phyloP scores from a whole-genome alignment of 2,888 invertebrate genomes.

The Malthinus flaveolus region DNA sequence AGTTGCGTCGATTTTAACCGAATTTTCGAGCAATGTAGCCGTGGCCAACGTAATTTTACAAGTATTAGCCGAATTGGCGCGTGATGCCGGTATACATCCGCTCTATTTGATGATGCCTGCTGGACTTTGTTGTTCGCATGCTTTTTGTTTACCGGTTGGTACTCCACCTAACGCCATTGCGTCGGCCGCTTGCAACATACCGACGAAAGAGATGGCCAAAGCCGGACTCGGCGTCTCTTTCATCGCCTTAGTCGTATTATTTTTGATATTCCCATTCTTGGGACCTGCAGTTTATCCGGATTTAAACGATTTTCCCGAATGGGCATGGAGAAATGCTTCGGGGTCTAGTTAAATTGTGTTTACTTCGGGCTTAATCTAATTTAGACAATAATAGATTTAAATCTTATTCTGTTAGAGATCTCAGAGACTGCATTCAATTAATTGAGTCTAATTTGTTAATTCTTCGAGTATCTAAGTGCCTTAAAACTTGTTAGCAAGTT shows the following conservation, averaged over 20 bases:
- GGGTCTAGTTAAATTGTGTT: not conserved
- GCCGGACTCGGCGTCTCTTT: slow-evolving; percentile 72
- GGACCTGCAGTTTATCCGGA: slow-evolving; percentile 68
- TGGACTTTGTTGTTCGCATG: slow-evolving; percentile 86
- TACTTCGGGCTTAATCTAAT: not conserved
- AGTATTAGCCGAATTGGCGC: slow-evolving; percentile 77
- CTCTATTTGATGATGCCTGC: slow-evolving; percentile 89
- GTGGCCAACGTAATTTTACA: slow-evolving; percentile 87
- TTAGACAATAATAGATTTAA: slow-evolving; percentile 1
- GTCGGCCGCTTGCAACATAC: slow-evolving; percentile 79
- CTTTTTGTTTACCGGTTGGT: slow-evolving; percentile 92
- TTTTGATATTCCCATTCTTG: slow-evolving; percentile 75
- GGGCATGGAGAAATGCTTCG: slow-evolving; percentile 52
- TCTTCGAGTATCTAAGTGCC: no score
- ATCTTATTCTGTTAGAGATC: slow-evolving; percentile 2
- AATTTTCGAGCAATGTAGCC: slow-evolving; percentile 89
- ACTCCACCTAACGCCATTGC: slow-evolving; percentile 96
- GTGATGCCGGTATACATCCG: slow-evolving; percentile 70
- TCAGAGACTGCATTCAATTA: slow-evolving; percentile 2
- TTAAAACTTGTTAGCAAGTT: no score
- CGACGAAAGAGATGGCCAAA: slow-evolving; percentile 76
- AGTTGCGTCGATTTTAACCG: slow-evolving; percentile 81
- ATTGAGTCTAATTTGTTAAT: not conserved
- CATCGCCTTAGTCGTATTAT: slow-evolving; percentile 72
- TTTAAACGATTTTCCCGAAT: slow-evolving; percentile 63